Base-by-base conservation (phyloP, 2,797 vertebrate species). In the Argya squamiceps region DNA sequence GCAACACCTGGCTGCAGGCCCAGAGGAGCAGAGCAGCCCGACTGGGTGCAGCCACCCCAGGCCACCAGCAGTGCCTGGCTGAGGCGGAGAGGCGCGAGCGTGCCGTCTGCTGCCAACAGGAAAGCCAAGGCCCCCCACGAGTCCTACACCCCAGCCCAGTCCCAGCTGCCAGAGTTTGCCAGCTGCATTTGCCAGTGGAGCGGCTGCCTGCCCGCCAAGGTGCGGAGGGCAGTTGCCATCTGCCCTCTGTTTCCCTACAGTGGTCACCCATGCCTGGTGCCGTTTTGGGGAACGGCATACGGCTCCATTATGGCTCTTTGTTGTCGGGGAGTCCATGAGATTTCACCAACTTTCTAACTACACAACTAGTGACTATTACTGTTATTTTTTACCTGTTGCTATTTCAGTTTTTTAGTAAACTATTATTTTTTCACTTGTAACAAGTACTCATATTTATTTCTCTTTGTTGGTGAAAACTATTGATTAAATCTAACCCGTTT, bases 21-120 rank as follows among this genome's bases (percentile, higher is more conserved):
- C 17, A 6, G 52, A 58, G 43, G 50, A 34, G 60, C 26, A 36
- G 64, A 34, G 30, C 4, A 4, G 34, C 24, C 12, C 8, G 0
- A 4, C 69, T 36, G 3, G 1, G 4, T 3, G 59, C 20, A 30
- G 36, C 37, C 52, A 2, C 14, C 11, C 4, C 36, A 41, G 60
- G 30, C 50, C 43, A 49, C 30, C 36, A 17, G 60, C 36, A 32
- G 70, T 7, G 43, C 52, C 24, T 30, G 39, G 20, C 50, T 26
- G 60, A 26, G 43, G 59, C 2, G 1, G 12, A 21, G 39, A 34
- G 41, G 34, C 2, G 0, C 2, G 2, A 7, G 41, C 2, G 10
- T 3, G 60, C 70, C 0, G 7, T 9, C 58, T 71, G 41, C 47
- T 29, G 49, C 58, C 5, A 0, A 16, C 5, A 19, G 23, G 9